Evolutionary conservation across 2,888 invertebrate genomes (phyloP).

Genomic region (Mythimna impura): DNA sequence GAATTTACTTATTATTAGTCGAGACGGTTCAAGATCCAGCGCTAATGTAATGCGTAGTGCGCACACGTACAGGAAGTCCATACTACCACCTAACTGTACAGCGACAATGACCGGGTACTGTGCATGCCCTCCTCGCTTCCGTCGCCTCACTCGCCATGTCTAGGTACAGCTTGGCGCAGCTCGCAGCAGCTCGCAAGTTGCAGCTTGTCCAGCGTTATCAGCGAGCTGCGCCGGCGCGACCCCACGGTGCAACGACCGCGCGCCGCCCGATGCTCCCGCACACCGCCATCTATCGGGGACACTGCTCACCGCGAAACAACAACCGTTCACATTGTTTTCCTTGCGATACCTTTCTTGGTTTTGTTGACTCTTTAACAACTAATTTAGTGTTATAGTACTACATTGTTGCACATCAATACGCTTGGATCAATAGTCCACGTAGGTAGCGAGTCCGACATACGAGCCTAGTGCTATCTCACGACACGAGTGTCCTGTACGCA

Average conservation of each 20-base stretch:
- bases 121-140: slow-evolving; percentile 10
- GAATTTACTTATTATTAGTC: background rate
- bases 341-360: slow-evolving; percentile 44
- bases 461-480: background rate
- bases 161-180: background rate
- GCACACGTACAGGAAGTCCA: slow-evolving; percentile 60
- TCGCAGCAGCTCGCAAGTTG: slow-evolving; percentile 7
- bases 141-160: background rate
- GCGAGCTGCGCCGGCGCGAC: slow-evolving; percentile 23
- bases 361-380: slow-evolving; percentile 8
- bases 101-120: background rate
- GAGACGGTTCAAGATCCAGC: background rate
- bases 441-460: slow-evolving; percentile 2
- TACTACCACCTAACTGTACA: slow-evolving; percentile 51
- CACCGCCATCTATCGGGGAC: slow-evolving; percentile 72
- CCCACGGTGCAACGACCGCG: slow-evolving; percentile 78
- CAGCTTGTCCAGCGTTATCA: slow-evolving; percentile 48
- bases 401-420: background rate
- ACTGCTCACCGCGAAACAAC: slow-evolving; percentile 39
- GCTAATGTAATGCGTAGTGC: slow-evolving; percentile 18
- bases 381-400: background rate
- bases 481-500: background rate
- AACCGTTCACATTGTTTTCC: slow-evolving; percentile 55
- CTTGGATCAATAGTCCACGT: background rate
- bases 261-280: slow-evolving; percentile 58